Conservation (phyloP, 2,113 vertebrate species). For the Paramormyrops kingsleyae region DNA sequence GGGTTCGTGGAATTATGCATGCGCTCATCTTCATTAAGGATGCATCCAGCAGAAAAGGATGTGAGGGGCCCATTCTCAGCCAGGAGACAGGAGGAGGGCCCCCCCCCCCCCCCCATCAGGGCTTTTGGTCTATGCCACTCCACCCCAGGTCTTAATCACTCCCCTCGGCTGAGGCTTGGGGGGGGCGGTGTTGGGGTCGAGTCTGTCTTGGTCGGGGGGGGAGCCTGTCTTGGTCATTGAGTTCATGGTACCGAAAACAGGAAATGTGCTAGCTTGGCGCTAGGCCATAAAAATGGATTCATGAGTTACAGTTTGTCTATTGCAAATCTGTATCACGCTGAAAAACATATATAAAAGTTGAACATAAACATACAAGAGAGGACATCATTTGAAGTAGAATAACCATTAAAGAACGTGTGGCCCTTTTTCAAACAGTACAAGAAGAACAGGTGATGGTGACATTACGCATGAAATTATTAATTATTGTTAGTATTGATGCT, state of each 20-base stretch:
- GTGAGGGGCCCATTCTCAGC: slow-evolving; percentile 22
- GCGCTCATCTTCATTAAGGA: slow-evolving; percentile 33
- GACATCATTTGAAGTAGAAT: neutral
- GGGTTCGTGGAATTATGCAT: slow-evolving; percentile 28
- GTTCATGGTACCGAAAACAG: neutral
- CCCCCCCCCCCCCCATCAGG: no score
- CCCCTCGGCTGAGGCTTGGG: slow-evolving; percentile 20
- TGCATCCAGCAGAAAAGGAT: slow-evolving; percentile 29
- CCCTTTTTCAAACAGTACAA: neutral
- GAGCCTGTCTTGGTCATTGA: neutral
- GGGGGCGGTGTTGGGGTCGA: slow-evolving; percentile 33
- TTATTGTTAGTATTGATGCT: neutral
- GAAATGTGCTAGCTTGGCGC: neutral
- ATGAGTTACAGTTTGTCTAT: neutral
- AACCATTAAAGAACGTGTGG: neutral
- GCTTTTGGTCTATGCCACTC: slow-evolving; percentile 25
- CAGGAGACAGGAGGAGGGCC: slow-evolving; percentile 17
- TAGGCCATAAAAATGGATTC: neutral
- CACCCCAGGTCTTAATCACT: slow-evolving; percentile 38
- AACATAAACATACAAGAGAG: neutral
- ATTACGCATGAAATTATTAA: neutral
- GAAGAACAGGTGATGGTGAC: neutral
- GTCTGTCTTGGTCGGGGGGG: slow-evolving; percentile 16
- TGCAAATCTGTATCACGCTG: neutral
- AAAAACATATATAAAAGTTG: neutral